Conservation (phyloP, 2,888 invertebrate species). For the Diogma glabrata region DNA sequence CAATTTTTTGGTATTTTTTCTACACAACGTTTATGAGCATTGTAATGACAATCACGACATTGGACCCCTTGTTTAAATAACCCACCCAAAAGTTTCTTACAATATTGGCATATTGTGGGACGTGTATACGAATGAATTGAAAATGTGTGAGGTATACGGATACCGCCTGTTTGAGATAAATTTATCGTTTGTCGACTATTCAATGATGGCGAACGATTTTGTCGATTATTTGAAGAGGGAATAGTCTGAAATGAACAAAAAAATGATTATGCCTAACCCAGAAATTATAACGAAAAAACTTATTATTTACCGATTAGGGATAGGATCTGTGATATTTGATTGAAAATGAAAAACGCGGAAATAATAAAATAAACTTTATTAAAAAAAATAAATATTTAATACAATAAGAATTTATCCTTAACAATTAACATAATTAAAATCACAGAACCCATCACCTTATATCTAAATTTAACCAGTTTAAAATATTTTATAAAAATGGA, state of each 20-base stretch:
- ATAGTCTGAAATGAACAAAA: constrained; percentile 26
- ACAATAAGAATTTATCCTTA: too few species aligned
- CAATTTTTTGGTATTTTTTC: constrained; percentile 85
- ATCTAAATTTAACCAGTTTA: too few species aligned
- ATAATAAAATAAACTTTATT: neutral
- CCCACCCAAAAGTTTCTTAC: constrained; percentile 90
- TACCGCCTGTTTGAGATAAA: constrained; percentile 27
- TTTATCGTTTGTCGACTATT: constrained; percentile 42
- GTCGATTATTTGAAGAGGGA: constrained; percentile 38
- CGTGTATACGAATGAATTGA: constrained; percentile 92
- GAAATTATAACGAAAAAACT: constrained; percentile 2
- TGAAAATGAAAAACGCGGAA: neutral
- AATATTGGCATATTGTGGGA: constrained; percentile 92
- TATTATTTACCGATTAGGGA: neutral
- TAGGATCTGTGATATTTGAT: constrained; percentile 3
- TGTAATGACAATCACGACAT: constrained; percentile 94
- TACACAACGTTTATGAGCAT: constrained; percentile 89
- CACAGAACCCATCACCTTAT: constrained; percentile 6
- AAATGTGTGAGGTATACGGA: constrained; percentile 90
- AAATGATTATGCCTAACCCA: neutral
- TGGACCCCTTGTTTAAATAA: constrained; percentile 94
- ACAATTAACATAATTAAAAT: too few species aligned
- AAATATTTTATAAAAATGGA: too few species aligned
- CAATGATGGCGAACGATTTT: constrained; percentile 58
- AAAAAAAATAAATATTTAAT: too few species aligned